A percentile compares a stretch with the other conserved stretches of the same genome.
Evolutionary conservation across 2,797 vertebrate species (phyloP).

Genomic region (Labeo calbasu): DNA sequence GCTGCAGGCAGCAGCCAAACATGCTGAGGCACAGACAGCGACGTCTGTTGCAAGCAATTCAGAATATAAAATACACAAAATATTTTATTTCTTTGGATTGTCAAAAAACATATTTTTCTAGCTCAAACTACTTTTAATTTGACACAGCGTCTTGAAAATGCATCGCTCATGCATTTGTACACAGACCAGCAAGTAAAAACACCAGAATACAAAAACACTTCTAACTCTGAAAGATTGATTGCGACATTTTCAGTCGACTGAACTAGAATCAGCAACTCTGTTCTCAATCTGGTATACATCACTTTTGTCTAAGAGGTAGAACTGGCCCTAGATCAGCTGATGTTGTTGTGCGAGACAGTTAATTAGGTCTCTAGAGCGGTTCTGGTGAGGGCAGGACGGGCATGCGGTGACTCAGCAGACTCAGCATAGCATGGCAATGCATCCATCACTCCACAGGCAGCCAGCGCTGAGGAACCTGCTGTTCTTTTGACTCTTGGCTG

Average conservation of each 20-base stretch:
- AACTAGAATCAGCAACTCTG: not conserved
- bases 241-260: not conserved
- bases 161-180: not conserved
- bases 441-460: conserved; percentile 64
- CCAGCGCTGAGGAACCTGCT: conserved; percentile 52
- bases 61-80: too few species aligned
- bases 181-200: not conserved
- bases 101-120: not conserved
- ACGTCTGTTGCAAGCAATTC: not conserved
- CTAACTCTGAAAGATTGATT: not conserved
- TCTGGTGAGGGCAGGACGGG: conserved; percentile 63
- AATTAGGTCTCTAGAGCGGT: conserved; percentile 49
- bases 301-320: not conserved
- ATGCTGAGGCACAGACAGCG: not conserved
- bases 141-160: not conserved
- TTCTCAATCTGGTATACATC: not conserved
- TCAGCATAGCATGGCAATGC: conserved; percentile 62
- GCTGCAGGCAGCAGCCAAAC: not conserved
- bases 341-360: conserved; percentile 24
- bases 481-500: conserved; percentile 62
- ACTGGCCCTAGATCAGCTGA: not conserved
- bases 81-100: not conserved
- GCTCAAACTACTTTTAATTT: not conserved
- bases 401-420: conserved; percentile 70
- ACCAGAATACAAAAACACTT: not conserved